Evolutionary conservation across 1,140 invertebrate genomes (phyloP).

Genomic region (Drosophila chauvacae): DNA sequence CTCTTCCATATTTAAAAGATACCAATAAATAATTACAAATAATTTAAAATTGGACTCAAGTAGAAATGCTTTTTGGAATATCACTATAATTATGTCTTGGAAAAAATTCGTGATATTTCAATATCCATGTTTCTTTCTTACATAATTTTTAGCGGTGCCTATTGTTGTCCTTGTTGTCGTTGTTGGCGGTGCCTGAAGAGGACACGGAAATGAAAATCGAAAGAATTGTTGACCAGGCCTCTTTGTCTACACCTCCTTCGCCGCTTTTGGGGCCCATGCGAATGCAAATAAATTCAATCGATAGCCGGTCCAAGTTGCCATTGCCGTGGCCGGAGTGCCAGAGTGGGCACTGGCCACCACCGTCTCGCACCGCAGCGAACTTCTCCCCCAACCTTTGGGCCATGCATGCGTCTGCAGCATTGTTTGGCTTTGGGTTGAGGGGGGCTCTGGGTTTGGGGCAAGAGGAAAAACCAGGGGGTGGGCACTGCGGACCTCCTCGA

Average conservation of each 20-base stretch:
- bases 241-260: constrained; percentile 28
- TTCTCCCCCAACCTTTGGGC: constrained; percentile 38
- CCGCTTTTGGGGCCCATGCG: constrained; percentile 23
- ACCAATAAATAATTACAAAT: background rate
- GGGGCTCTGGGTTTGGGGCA: background rate
- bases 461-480: background rate
- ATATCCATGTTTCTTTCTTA: background rate
- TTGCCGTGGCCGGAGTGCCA: constrained; percentile 12
- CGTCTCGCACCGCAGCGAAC: constrained; percentile 7
- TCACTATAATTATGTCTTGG: background rate
- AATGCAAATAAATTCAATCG: constrained; percentile 84
- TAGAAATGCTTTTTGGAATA: background rate
- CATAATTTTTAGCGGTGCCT: background rate
- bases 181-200: constrained; percentile 54
- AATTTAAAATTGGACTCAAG: background rate
- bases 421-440: constrained; percentile 39
- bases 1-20: background rate
- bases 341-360: constrained; percentile 24
- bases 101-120: background rate
- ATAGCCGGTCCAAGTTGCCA: constrained; percentile 64
- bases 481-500: constrained; percentile 45
- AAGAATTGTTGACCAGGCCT: constrained; percentile 77
- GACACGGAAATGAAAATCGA: constrained; percentile 82
- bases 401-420: constrained; percentile 71
- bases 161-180: constrained; percentile 35